A percentile compares a stretch with the other conserved stretches of the same genome.
phyloP scores from a whole-genome alignment of 2,797 vertebrate species.

The Crocodylus rhombifer region DNA sequence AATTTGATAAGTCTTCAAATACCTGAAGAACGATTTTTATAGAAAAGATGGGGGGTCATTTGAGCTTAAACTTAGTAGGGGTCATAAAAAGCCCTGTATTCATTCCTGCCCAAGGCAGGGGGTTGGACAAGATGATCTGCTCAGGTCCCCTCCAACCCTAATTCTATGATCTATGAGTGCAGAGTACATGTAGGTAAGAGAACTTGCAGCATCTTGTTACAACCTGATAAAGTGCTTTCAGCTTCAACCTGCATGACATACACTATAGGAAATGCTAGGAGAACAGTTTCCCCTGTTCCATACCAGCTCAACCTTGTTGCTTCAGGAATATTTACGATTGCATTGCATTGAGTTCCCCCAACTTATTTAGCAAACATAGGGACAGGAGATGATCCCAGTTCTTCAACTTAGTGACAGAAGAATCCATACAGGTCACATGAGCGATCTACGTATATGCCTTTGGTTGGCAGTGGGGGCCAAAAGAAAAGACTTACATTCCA shows the following conservation, averaged over 20 bases:
- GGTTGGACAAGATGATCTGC: too few relatives aligned
- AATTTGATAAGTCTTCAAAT: too few relatives aligned
- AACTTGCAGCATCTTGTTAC: neutral
- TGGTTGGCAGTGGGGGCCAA: neutral
- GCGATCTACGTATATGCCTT: neutral
- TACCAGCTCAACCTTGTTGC: too few relatives aligned
- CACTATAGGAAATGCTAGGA: neutral
- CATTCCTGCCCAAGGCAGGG: too few relatives aligned
- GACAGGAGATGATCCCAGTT: neutral
- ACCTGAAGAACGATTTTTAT: too few relatives aligned
- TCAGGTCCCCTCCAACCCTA: too few relatives aligned
- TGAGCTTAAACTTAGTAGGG: too few relatives aligned
- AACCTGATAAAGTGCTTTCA: neutral
- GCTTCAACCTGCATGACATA: neutral
- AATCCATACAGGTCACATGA: fast-evolving
- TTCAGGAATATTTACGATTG: too few relatives aligned
- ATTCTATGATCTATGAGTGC: neutral
- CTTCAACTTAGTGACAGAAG: neutral
- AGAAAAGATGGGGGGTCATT: too few relatives aligned
- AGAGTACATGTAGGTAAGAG: fast-evolving
- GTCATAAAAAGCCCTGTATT: too few relatives aligned
- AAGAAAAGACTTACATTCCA: neutral
- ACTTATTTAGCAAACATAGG: neutral
- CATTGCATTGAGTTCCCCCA: neutral
- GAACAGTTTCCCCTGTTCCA: too few relatives aligned